phyloP scores from a whole-genome alignment of 2,797 vertebrate genomes.

The Podarcis siculus region DNA sequence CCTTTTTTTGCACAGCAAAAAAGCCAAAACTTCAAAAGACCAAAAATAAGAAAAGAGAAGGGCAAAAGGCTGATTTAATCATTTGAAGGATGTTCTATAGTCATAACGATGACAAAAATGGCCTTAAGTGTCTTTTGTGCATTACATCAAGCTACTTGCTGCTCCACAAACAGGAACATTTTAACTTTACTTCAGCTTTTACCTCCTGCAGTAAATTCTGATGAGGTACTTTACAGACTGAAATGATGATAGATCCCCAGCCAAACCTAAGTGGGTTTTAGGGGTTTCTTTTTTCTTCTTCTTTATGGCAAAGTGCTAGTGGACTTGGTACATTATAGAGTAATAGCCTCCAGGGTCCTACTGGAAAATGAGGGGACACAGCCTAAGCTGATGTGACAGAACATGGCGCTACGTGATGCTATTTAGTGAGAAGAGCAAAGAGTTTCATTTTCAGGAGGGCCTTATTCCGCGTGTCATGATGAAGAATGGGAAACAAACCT shows the following conservation, averaged over 20 bases:
- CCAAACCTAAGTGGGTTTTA: conserved; percentile 14
- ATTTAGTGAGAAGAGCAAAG: conserved; percentile 13
- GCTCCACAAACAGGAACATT: neutral
- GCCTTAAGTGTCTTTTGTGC: neutral
- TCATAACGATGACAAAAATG: neutral
- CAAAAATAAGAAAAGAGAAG: neutral
- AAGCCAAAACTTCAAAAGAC: neutral
- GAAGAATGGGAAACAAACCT: conserved; percentile 18
- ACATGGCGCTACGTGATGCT: neutral
- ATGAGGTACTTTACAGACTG: conserved; percentile 18
- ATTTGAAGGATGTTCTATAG: neutral
- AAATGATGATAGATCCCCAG: conserved; percentile 24
- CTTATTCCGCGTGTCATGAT: neutral
- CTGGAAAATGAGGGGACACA: neutral
- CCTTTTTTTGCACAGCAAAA: neutral
- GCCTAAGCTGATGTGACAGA: conserved; percentile 21
- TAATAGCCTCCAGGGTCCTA: neutral
- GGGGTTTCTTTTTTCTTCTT: neutral
- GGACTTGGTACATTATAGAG: neutral
- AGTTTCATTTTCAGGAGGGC: conserved; percentile 29
- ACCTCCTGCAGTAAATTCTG: neutral
- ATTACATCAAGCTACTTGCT: neutral
- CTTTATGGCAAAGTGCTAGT: neutral
- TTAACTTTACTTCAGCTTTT: conserved; percentile 9
- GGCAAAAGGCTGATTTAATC: neutral